Conservation (phyloP, 1,140 invertebrate species). For the Oscheius sp. region DNA sequence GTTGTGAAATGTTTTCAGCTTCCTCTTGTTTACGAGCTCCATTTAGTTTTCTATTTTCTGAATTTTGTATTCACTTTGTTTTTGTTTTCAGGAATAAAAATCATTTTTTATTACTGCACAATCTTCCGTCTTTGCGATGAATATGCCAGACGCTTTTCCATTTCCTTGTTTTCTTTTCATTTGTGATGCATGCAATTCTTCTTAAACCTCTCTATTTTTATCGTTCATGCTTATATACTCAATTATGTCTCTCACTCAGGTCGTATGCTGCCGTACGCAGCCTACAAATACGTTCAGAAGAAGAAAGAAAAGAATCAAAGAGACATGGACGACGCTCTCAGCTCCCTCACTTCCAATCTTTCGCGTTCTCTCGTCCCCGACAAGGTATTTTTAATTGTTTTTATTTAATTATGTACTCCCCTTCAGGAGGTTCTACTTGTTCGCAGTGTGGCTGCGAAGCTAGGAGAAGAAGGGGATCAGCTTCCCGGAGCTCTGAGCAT, state of each 20-base stretch:
- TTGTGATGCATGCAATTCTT: no score
- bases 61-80: no score
- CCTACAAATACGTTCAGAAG: conserved; percentile 31
- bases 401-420: not conserved
- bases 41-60: no score
- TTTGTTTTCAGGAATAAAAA: no score
- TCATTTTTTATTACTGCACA: no score
- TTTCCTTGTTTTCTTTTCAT: no score
- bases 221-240: no score
- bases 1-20: no score
- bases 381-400: conserved; percentile 2
- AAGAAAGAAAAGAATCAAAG: conserved; percentile 23
- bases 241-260: not conserved
- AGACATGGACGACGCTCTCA: conserved; percentile 27
- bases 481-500: conserved; percentile 30
- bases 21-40: no score
- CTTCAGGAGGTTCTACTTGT: conserved; percentile 15
- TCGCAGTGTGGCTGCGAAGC: conserved; percentile 9
- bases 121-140: no score
- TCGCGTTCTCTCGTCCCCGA: conserved; percentile 22
- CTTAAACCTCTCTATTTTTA: no score
- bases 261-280: conserved; percentile 34
- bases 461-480: conserved; percentile 8
- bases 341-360: conserved; percentile 23
- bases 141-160: no score